A percentile compares a stretch with the other conserved stretches of the same genome.
Evolutionary conservation across 37 sponge, comb jelly and placozoan genomes (phyloP).

Genomic region (Oopsacas minuta): DNA sequence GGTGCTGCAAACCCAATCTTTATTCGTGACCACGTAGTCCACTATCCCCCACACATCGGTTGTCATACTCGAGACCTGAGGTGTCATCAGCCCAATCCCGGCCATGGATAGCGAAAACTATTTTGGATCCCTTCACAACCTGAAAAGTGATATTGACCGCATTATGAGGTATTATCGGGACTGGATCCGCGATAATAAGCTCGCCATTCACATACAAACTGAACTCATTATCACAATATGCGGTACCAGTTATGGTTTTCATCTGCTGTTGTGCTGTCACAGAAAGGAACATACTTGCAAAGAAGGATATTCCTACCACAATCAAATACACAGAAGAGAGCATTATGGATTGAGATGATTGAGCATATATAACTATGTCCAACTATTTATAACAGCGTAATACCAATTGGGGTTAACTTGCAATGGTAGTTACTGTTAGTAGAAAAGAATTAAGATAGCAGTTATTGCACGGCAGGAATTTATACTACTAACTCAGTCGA

Average conservation of each 20-base stretch:
- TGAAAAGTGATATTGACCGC: conserved; percentile 30
- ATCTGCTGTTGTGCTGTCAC: too few species aligned
- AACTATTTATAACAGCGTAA: too few species aligned
- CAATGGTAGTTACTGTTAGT: too few species aligned
- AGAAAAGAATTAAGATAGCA: too few species aligned
- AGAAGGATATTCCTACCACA: too few species aligned
- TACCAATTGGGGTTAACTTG: too few species aligned
- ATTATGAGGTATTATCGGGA: conserved; percentile 20
- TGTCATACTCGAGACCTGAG: conserved; percentile 22
- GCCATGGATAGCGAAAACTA: conserved; percentile 23
- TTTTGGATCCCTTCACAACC: not conserved
- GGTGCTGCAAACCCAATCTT: conserved; percentile 20
- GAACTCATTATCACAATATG: conserved; percentile 24
- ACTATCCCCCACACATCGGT: conserved; percentile 15
- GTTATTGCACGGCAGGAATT: too few species aligned
- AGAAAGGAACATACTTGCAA: too few species aligned
- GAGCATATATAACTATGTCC: too few species aligned
- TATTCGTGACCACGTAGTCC: conserved; percentile 28
- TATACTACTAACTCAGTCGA: too few species aligned
- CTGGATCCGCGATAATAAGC: conserved; percentile 16
- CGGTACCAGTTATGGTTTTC: conserved; percentile 25
- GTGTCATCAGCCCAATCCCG: conserved; percentile 23
- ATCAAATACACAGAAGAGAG: too few species aligned
- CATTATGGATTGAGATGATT: too few species aligned
- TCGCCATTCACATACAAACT: conserved; percentile 28